phyloP scores from a whole-genome alignment of 2,888 invertebrate genomes.

The Athalia circularis region DNA sequence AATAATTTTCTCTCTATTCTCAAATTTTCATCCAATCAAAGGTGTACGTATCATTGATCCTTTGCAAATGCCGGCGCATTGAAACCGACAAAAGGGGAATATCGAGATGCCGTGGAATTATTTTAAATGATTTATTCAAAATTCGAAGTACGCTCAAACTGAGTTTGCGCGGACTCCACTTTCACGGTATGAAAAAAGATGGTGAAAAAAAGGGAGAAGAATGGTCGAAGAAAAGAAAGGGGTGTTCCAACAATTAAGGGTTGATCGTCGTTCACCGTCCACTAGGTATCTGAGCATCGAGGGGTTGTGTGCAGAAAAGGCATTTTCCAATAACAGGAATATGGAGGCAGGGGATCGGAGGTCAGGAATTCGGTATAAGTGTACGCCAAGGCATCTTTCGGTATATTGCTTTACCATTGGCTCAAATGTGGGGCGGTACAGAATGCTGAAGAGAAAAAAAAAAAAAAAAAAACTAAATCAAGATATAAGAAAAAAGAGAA shows the following conservation, averaged over 20 bases:
- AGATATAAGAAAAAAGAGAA: background rate
- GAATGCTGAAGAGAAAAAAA: slow-evolving; percentile 40
- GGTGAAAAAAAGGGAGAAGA: background rate
- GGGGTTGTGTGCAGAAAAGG: slow-evolving; percentile 1
- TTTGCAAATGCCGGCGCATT: too few relatives aligned
- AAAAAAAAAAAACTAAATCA: slow-evolving; percentile 53
- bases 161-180: too few relatives aligned
- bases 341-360: slow-evolving; percentile 53
- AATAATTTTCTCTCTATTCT: too few relatives aligned
- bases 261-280: slow-evolving; percentile 20
- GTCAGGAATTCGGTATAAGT: slow-evolving; percentile 65
- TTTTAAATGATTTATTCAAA: too few relatives aligned
- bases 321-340: slow-evolving; percentile 48
- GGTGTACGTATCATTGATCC: too few relatives aligned
- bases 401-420: slow-evolving; percentile 65
- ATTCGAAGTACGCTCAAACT: too few relatives aligned
- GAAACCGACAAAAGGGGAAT: too few relatives aligned
- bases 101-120: too few relatives aligned
- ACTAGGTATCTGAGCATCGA: slow-evolving; percentile 3
- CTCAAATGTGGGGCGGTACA: slow-evolving; percentile 14
- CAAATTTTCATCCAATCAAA: too few relatives aligned
- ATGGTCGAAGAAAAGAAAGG: slow-evolving; percentile 17
- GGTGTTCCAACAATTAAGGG: slow-evolving; percentile 27
- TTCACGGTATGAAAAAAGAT: too few relatives aligned
- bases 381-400: slow-evolving; percentile 61